These are phyloP conservation scores for Drosophila pallidifrons DNA, from an alignment of 1,140 invertebrate genomes.

Conservation along the genomic window DNA sequence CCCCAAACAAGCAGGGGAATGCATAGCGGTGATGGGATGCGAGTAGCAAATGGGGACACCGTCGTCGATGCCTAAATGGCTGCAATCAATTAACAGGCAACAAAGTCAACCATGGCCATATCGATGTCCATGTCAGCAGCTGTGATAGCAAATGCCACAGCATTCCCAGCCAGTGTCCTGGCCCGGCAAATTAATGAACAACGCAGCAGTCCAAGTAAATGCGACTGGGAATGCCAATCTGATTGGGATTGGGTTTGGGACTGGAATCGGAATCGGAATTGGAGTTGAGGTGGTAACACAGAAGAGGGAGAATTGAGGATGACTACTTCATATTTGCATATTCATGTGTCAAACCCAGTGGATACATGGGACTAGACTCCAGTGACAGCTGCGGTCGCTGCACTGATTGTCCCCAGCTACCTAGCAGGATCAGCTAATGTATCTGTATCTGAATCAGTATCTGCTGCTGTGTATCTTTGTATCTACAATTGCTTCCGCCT, in stretches of 20 bases:
- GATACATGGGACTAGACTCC: slow-evolving; percentile 5
- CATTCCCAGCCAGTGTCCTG: slow-evolving; percentile 25
- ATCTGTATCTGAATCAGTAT: slow-evolving; percentile 1
- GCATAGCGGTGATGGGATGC: neutral
- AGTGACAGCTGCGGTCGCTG: slow-evolving; percentile 15
- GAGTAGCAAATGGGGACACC: slow-evolving; percentile 8
- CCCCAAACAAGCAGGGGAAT: neutral
- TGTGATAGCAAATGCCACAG: slow-evolving; percentile 48
- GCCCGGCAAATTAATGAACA: slow-evolving; percentile 75
- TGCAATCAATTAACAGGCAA: slow-evolving; percentile 79
- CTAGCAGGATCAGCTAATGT: slow-evolving; percentile 21
- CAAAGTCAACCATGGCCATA: slow-evolving; percentile 64
- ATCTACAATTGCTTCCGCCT: slow-evolving; percentile 67
- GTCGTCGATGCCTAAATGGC: slow-evolving; percentile 61
- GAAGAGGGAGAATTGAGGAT: slow-evolving; percentile 10
- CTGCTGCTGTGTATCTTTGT: slow-evolving; percentile 14
- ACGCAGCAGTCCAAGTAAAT: slow-evolving; percentile 66
- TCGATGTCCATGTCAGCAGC: slow-evolving; percentile 65
- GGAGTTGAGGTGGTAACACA: slow-evolving; percentile 14
- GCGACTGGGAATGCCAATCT: slow-evolving; percentile 7
- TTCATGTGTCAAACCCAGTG: slow-evolving; percentile 61
- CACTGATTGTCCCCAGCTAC: slow-evolving; percentile 19
- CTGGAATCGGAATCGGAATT: neutral
- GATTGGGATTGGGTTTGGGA: neutral
- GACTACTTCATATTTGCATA: slow-evolving; percentile 77